Base-by-base conservation (phyloP, 2,797 vertebrate species). In the Prunella strophiata region DNA sequence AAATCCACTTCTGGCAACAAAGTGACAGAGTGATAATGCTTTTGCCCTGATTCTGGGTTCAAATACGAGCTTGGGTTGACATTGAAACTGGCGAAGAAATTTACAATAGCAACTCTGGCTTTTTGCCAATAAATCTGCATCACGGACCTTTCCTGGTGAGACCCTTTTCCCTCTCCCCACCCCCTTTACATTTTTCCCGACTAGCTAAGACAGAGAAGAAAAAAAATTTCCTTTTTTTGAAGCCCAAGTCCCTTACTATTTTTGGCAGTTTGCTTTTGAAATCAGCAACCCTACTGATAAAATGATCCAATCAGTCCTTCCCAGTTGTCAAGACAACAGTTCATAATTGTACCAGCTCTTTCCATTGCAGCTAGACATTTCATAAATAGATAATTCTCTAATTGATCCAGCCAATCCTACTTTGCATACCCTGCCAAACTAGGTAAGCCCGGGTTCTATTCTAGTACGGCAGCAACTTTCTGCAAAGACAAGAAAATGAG, bases 21-120 rank as follows among this genome's bases (percentile, higher is more conserved):
- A 98, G 97, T 98, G 98, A 98, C 98, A 98, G 98, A 97, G 98
- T 97, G 98, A 99, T 98, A 98, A 98, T 98, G 98, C 98, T 98
- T 98, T 98, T 98, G 98, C 98, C 97, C 98, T 98, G 98, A 99
- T 99, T 99, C 97, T 97, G 98, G 98, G 98, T 98, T 99, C 98
- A 98, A 98, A 98, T 99, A 98, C 92, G 96, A 98, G 97, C 97
- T 97, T 93, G 95, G 97, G 97, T 96, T 98, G 98, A 98, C 98
- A 98, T 83, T 97, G 97, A 98, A 98, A 98, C 97, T 77, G 58
- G 97, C 91, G 89, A 96, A 89, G 96, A 97, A 98, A 98, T 98
- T 98, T 97, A 97, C 97, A 98, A 98, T 97, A 97, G 97, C 96
- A 97, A 96, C 94, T 97, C 96, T 97, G 97, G 98, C 97, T 97